Percentiles rank a stretch among this genome's conserved stretches.
These are phyloP conservation scores for Leucophora obtusa DNA, from an alignment of 2,888 invertebrate genomes.

Conservation along the genomic window DNA sequence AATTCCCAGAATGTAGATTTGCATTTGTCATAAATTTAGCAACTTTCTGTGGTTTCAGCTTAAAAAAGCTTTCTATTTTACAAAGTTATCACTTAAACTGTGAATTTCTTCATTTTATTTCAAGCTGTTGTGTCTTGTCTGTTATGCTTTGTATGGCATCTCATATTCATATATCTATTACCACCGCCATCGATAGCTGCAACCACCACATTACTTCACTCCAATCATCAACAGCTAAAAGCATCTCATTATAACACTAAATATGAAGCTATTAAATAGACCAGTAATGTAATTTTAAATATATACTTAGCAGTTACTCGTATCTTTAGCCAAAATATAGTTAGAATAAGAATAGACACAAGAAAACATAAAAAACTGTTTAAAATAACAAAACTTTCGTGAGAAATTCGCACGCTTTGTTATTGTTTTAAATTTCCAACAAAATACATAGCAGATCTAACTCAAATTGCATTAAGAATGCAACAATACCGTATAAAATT, in stretches of 20 bases:
- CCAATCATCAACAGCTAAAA: constrained; percentile 29
- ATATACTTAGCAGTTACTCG: too few relatives aligned
- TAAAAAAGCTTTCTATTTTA: too few relatives aligned
- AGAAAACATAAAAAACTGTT: constrained; percentile 15
- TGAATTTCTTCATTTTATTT: too few relatives aligned
- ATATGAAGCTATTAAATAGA: constrained; percentile 46
- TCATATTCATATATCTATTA: too few relatives aligned
- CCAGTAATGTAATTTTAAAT: neutral
- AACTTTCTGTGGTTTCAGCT: too few relatives aligned
- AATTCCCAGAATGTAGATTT: too few relatives aligned
- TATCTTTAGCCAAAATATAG: neutral
- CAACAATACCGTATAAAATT: constrained; percentile 13
- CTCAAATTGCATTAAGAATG: constrained; percentile 35
- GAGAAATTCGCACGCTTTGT: constrained; percentile 65
- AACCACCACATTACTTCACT: neutral
- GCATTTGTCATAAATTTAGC: too few relatives aligned
- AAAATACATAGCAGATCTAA: neutral
- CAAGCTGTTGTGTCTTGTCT: too few relatives aligned
- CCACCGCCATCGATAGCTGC: neutral
- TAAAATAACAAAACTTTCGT: constrained; percentile 59
- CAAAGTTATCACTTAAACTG: too few relatives aligned
- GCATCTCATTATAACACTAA: constrained; percentile 51
- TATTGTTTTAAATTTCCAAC: constrained; percentile 36
- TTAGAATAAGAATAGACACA: constrained; percentile 20
- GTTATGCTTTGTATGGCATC: too few relatives aligned